Evolutionary conservation across 2,797 vertebrate species (phyloP).

Genomic region (Distichodus sexfasciatus): DNA sequence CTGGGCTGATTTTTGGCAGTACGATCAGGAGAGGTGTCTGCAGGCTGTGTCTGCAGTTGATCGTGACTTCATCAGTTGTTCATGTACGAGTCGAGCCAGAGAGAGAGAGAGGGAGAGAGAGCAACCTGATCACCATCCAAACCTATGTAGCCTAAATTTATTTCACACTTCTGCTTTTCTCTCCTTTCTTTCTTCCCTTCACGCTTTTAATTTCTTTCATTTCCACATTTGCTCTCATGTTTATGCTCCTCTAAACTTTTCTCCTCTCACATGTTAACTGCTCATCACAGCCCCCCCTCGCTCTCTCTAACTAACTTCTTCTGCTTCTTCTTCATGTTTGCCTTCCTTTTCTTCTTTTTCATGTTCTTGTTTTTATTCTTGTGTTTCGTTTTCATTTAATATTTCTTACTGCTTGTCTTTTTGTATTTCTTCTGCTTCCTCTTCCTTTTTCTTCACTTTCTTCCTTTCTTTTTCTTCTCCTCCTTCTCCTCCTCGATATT

Average conservation of each 20-base stretch:
- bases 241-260: not conserved
- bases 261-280: no score
- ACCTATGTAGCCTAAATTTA: conserved; percentile 6
- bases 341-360: not conserved
- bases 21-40: conserved; percentile 13
- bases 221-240: not conserved
- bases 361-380: no score
- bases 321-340: not conserved
- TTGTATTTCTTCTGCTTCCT: not conserved
- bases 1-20: no score
- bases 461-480: not conserved
- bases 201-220: not conserved
- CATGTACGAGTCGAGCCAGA: conserved; percentile 35
- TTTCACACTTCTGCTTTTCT: not conserved
- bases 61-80: conserved; percentile 34
- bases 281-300: no score
- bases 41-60: conserved; percentile 22
- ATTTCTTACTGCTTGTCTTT: no score
- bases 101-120: conserved; percentile 32
- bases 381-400: not conserved
- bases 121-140: conserved; percentile 16
- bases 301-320: not conserved
- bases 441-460: not conserved
- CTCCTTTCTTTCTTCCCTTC: not conserved
- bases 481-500: not conserved